Conservation (phyloP, 2,797 vertebrate genomes). For the Philypnodon macrostomus region DNA sequence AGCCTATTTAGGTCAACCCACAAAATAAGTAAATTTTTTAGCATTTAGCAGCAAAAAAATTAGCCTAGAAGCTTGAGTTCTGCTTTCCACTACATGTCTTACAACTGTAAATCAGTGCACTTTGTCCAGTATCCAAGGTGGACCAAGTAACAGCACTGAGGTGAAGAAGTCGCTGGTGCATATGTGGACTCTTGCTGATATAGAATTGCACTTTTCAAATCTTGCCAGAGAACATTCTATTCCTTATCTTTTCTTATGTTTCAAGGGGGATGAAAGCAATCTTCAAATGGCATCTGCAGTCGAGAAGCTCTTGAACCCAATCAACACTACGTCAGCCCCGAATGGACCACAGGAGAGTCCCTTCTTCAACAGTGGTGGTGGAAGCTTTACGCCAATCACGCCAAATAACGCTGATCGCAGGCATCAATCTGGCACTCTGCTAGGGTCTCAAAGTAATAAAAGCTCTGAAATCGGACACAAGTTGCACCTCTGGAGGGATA, state of each 20-base stretch:
- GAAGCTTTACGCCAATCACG: constrained; percentile 60
- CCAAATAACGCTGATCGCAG: constrained; percentile 38
- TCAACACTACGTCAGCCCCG: constrained; percentile 62
- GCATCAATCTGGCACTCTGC: constrained; percentile 42
- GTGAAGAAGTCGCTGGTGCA: constrained; percentile 11
- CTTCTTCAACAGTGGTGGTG: constrained; percentile 24
- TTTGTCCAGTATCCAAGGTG: not conserved
- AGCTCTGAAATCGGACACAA: constrained; percentile 25
- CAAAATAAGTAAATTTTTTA: not conserved
- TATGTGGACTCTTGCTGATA: constrained; percentile 21
- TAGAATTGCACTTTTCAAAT: constrained; percentile 29
- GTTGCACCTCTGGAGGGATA: constrained; percentile 24
- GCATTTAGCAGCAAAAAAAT: too few species aligned
- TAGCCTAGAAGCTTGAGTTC: not conserved
- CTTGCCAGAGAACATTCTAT: constrained; percentile 25
- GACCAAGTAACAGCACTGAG: not conserved
- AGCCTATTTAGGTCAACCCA: not conserved
- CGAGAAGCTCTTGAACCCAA: constrained; percentile 69
- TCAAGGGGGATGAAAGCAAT: constrained; percentile 65
- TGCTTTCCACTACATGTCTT: too few species aligned
- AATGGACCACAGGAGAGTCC: constrained; percentile 60
- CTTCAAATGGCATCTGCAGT: constrained; percentile 67
- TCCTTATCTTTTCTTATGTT: constrained; percentile 66
- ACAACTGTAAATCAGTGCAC: not conserved
- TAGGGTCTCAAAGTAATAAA: constrained; percentile 24